phyloP scores from a whole-genome alignment of 2,888 invertebrate species.

The Ophonus ardosiacus region DNA sequence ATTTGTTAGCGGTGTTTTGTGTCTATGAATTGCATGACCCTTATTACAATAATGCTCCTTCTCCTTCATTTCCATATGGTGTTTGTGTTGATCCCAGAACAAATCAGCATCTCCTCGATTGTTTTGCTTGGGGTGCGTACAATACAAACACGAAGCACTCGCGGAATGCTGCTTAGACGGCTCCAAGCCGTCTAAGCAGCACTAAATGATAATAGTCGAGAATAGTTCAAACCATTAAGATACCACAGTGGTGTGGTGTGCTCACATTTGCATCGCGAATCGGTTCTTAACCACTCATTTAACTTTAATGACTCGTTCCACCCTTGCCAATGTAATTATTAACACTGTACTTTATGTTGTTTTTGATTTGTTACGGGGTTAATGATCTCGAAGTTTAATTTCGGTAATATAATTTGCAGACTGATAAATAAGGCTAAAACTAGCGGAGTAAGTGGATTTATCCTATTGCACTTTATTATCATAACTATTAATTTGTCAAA shows the following conservation, averaged over 20 bases:
- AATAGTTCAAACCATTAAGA: slow-evolving; percentile 61
- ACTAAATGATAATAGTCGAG: slow-evolving; percentile 61
- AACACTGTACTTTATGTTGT: slow-evolving; percentile 25
- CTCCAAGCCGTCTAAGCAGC: slow-evolving; percentile 34
- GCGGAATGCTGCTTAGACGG: slow-evolving; percentile 26
- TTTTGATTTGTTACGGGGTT: slow-evolving; percentile 35
- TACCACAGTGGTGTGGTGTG: slow-evolving; percentile 50
- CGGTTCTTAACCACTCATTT: slow-evolving; percentile 53
- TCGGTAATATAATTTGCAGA: neutral
- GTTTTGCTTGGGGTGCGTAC: slow-evolving; percentile 8
- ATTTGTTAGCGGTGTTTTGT: neutral
- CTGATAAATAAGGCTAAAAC: neutral
- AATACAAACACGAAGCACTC: slow-evolving; percentile 22
- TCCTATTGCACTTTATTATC: neutral
- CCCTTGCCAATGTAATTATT: slow-evolving; percentile 45
- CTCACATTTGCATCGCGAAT: slow-evolving; percentile 48
- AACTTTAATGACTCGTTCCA: slow-evolving; percentile 49
- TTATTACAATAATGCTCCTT: neutral
- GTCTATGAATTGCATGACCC: neutral
- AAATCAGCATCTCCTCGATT: neutral
- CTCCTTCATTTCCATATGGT: neutral
- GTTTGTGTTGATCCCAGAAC: neutral
- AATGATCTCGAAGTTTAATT: neutral
- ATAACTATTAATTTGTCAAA: too few species aligned
- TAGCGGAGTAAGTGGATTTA: neutral